A percentile compares a stretch with the other conserved stretches of the same genome.
These are phyloP conservation scores for Idaea biselata DNA, from an alignment of 2,888 invertebrate genomes.

Conservation along the genomic window DNA sequence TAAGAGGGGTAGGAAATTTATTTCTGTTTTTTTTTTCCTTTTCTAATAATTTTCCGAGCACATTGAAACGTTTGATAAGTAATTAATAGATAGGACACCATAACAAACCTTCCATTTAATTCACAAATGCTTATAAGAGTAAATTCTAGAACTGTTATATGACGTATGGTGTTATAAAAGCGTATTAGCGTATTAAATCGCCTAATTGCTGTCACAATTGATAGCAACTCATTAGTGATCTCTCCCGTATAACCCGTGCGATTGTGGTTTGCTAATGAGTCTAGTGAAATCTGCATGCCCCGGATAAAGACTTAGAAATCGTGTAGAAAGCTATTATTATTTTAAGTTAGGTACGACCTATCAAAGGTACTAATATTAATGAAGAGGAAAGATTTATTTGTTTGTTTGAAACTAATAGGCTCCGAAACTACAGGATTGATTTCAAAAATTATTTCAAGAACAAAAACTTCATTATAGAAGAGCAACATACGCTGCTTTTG, in stretches of 20 bases:
- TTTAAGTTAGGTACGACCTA: too few relatives aligned
- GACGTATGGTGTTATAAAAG: neutral
- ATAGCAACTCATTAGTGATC: constrained; percentile 27
- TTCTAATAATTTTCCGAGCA: constrained; percentile 3
- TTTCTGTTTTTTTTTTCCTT: constrained; percentile 12
- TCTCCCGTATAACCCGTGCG: constrained; percentile 18
- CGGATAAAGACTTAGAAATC: constrained; percentile 19
- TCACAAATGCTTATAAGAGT: neutral
- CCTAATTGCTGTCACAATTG: constrained; percentile 25
- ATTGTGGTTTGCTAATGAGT: constrained; percentile 60
- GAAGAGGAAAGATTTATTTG: too few relatives aligned
- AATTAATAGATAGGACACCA: neutral
- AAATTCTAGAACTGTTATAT: constrained; percentile 4
- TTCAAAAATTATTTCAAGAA: too few relatives aligned
- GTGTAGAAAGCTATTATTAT: constrained; percentile 3
- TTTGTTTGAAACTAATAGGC: too few relatives aligned
- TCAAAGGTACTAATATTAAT: too few relatives aligned
- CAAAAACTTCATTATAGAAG: too few relatives aligned
- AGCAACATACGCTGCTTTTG: too few relatives aligned
- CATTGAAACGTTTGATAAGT: neutral
- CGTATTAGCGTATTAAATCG: neutral
- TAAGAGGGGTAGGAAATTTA: constrained; percentile 31
- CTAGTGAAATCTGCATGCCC: constrained; percentile 36
- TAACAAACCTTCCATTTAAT: too few relatives aligned
- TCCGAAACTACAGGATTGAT: too few relatives aligned